A percentile compares a stretch with the other conserved stretches of the same genome.
These are phyloP conservation scores for Champsocephalus esox DNA, from an alignment of 2,797 vertebrate species.

Conservation along the genomic window DNA sequence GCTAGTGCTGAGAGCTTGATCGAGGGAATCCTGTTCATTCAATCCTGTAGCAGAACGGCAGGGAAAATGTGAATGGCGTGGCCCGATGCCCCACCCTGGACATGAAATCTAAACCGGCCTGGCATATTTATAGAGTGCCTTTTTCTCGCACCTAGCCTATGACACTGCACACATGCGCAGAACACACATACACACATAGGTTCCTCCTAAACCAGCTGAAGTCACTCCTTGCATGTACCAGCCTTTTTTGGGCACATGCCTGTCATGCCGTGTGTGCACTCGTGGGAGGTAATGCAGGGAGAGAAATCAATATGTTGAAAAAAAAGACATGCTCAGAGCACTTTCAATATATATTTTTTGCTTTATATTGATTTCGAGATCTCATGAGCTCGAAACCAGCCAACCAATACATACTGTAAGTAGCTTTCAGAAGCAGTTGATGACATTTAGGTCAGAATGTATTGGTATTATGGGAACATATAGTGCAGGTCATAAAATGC, in stretches of 20 bases:
- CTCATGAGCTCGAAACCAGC: conserved; percentile 13
- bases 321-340: background rate
- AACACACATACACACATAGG: conserved; percentile 31
- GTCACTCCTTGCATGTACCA: conserved; percentile 62
- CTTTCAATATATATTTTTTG: conserved; percentile 19
- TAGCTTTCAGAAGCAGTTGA: conserved; percentile 24
- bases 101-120: conserved; percentile 75
- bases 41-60: conserved; percentile 28
- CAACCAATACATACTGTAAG: conserved; percentile 23
- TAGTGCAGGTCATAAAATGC: conserved; percentile 30
- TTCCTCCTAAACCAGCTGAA: conserved; percentile 67
- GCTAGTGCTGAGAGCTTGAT: conserved; percentile 1
- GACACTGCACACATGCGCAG: conserved; percentile 75
- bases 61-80: conserved; percentile 68
- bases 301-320: conserved; percentile 41
- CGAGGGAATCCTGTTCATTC: conserved; percentile 10
- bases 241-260: conserved; percentile 85
- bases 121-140: conserved; percentile 82
- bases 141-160: conserved; percentile 71
- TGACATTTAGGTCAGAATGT: conserved; percentile 48
- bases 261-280: conserved; percentile 61
- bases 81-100: conserved; percentile 69
- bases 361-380: conserved; percentile 41
- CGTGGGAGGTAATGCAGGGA: conserved; percentile 45
- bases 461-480: conserved; percentile 50